phyloP scores from a whole-genome alignment of 2,113 vertebrate species.

The Leucopsar rothschildi region DNA sequence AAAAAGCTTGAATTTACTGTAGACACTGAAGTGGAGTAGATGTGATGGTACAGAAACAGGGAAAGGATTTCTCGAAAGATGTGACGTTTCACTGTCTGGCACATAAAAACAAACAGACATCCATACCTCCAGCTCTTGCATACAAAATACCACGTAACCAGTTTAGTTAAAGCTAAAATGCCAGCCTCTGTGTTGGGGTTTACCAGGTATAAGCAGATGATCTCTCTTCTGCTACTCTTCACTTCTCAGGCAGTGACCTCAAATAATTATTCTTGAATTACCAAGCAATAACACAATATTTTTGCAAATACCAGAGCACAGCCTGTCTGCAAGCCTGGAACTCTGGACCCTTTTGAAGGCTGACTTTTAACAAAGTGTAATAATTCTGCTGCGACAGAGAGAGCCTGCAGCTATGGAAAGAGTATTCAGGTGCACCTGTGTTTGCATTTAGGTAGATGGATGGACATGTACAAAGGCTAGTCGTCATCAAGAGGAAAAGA shows the following conservation, averaged over 20 bases:
- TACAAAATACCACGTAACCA: not conserved
- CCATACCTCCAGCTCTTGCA: not conserved
- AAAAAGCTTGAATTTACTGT: not conserved
- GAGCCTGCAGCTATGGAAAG: not conserved
- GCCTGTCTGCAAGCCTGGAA: not conserved
- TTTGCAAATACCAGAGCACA: not conserved
- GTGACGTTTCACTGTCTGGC: rapidly evolving
- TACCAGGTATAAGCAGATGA: not conserved
- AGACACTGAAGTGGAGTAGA: not conserved
- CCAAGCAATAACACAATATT: not conserved
- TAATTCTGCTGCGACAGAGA: not conserved
- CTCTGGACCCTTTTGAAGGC: not conserved
- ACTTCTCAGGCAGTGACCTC: not conserved
- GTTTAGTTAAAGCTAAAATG: not conserved
- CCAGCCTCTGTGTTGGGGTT: not conserved
- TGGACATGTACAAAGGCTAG: not conserved
- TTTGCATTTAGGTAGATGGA: not conserved
- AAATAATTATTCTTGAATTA: not conserved
- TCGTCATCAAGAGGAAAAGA: not conserved
- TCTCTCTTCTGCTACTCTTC: not conserved
- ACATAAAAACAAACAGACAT: not conserved
- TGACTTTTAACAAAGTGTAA: not conserved
- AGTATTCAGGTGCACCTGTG: not conserved
- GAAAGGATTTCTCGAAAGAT: not conserved
- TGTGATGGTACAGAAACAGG: not conserved